phyloP scores from a whole-genome alignment of 2,888 invertebrate species.

The Eugnorisma glareosa region DNA sequence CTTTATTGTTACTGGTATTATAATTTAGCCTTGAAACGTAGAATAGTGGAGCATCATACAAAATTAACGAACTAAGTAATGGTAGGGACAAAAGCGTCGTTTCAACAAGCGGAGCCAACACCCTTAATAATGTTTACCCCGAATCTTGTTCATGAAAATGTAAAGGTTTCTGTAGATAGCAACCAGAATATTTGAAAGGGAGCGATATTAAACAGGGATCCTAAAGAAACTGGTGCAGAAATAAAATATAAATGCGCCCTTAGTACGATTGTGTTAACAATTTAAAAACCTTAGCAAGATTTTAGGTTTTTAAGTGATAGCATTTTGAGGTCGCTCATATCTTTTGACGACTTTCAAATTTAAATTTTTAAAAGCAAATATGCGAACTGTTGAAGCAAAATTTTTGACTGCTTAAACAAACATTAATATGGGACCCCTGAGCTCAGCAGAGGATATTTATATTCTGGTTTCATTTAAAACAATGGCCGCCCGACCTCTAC shows the following conservation, averaged over 20 bases:
- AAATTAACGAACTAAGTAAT: conserved; percentile 58
- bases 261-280: conserved; percentile 18
- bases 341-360: background rate
- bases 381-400: background rate
- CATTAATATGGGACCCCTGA: conserved; percentile 3
- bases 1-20: conserved; percentile 17
- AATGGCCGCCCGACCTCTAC: conserved; percentile 16
- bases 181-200: conserved; percentile 45
- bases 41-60: conserved; percentile 31
- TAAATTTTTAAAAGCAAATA: background rate
- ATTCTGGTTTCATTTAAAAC: conserved; percentile 32
- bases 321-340: background rate
- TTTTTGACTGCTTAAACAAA: conserved; percentile 12
- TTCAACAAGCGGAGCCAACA: conserved; percentile 29
- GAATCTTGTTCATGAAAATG: conserved; percentile 53
- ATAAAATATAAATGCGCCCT: conserved; percentile 26
- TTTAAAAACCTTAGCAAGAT: conserved; percentile 15
- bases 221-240: conserved; percentile 10
- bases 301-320: conserved; percentile 6
- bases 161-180: conserved; percentile 31
- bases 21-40: conserved; percentile 49
- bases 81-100: conserved; percentile 40
- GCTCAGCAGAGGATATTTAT: conserved; percentile 26
- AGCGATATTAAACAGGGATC: conserved; percentile 11
- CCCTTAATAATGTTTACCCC: conserved; percentile 50